Evolutionary conservation across 1,140 invertebrate species (phyloP), one percentile per base, ranked within the genome.

Genomic region (Lineus longissimus): DNA sequence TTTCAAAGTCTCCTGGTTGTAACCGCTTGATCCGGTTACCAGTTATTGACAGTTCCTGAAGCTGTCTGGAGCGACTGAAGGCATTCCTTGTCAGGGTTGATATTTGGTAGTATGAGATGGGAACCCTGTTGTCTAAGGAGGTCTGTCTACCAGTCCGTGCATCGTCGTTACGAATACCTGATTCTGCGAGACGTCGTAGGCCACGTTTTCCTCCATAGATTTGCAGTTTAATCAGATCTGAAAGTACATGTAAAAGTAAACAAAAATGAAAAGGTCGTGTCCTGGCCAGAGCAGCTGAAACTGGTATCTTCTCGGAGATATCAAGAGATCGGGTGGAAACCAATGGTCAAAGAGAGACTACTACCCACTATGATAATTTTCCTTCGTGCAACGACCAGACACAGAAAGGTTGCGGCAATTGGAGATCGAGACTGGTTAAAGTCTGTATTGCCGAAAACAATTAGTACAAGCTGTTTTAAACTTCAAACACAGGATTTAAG

Each of bases 21-120:
- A 70, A 30, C 22, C 57, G 61, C 11, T 63, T 22, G 13, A 70
- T 51, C 2, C 63, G 54, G 43, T 70, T 70, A 1, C 64, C 67
- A n/a, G 64, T 59, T 13, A 69, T 62, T 0, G 64, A 61, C 17
- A 69, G 25, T 30, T 66, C 59, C 13, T 51, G 33, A 1, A 69
- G 2, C 2, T 40, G 22, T 9, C 40, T 40, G 17, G 45, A 57
- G 7, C 61, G 56, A n/a, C 54, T 29, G 41, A 66, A 69, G 27
- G 64, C 55, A 15, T 47, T 61, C 15, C 43, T 54, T 6, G 58
- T 33, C 1, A 69, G 36, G 36, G 27, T 45, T n/a, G 67, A 63
- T 0, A 69, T 41, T 19, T 61, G 61, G 6, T 51, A 51, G n/a
- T 19, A 51, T 6, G 47, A 51, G 6, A 51, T 51, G 6, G 47